Conservation (phyloP, 2,888 invertebrate species). For the Pecten maximus region DNA sequence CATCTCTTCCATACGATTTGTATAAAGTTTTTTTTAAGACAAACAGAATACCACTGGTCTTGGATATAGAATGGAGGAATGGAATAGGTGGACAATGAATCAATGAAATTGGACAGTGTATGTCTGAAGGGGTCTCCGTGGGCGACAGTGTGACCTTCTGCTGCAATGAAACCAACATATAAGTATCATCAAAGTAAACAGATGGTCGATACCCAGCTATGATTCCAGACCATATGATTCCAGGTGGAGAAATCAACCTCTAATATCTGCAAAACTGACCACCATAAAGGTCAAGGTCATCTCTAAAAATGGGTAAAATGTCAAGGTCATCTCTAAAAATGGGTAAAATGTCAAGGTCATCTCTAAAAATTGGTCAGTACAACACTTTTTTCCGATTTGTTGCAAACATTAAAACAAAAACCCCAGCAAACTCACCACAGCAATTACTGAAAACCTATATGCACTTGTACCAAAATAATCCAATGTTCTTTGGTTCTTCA, state of each 20-base stretch:
- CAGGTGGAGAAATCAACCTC: background rate
- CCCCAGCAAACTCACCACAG: background rate
- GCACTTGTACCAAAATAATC: background rate
- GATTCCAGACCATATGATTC: background rate
- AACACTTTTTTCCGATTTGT: no score
- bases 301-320: background rate
- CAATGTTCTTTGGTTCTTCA: background rate
- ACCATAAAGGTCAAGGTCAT: background rate
- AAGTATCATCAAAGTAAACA: background rate
- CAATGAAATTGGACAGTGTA: background rate
- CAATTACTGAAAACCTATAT: background rate
- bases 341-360: background rate
- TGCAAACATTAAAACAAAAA: background rate
- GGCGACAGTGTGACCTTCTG: slow-evolving; percentile 16
- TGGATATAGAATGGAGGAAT: background rate
- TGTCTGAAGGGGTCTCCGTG: background rate
- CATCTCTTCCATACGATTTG: background rate
- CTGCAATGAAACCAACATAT: background rate
- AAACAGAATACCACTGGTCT: background rate
- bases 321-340: background rate
- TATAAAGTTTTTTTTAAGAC: background rate
- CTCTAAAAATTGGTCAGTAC: background rate
- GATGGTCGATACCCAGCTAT: background rate
- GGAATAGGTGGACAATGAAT: background rate
- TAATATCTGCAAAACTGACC: background rate